These are phyloP conservation scores for Scaptomyza pallida DNA, from an alignment of 1,140 invertebrate genomes.

Conservation along the genomic window DNA sequence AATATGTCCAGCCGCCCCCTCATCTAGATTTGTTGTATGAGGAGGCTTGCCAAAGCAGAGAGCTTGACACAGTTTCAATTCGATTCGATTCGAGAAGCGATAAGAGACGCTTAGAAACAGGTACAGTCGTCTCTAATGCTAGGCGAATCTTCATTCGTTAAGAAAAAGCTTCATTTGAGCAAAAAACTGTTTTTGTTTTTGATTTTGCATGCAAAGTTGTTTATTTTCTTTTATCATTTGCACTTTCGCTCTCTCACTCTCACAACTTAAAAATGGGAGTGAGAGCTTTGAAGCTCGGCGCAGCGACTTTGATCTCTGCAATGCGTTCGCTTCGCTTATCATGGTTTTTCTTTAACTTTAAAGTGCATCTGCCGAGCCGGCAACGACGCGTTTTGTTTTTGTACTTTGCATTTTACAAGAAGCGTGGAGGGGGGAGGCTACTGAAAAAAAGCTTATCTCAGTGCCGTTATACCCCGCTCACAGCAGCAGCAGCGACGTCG, in stretches of 20 bases:
- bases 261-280: background rate
- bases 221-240: background rate
- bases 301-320: constrained; percentile 66
- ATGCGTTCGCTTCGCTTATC: constrained; percentile 24
- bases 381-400: constrained; percentile 3
- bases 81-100: constrained; percentile 10
- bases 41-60: constrained; percentile 9
- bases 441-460: constrained; percentile 13
- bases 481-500: constrained; percentile 1
- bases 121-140: constrained; percentile 15
- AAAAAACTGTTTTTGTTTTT: no score
- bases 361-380: constrained; percentile 40
- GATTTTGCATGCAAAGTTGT: no score
- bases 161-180: no score
- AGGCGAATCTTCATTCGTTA: background rate
- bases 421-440: background rate
- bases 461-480: constrained; percentile 25
- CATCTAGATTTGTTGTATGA: background rate
- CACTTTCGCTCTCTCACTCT: background rate
- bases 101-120: constrained; percentile 12
- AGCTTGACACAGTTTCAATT: constrained; percentile 45
- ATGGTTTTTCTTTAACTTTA: no score
- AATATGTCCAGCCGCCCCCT: no score
- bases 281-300: constrained; percentile 18
- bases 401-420: constrained; percentile 35